Evolutionary conservation across 53 echinoderm and acorn worm genomes (phyloP).

Genomic region (Luidia sarsii): DNA sequence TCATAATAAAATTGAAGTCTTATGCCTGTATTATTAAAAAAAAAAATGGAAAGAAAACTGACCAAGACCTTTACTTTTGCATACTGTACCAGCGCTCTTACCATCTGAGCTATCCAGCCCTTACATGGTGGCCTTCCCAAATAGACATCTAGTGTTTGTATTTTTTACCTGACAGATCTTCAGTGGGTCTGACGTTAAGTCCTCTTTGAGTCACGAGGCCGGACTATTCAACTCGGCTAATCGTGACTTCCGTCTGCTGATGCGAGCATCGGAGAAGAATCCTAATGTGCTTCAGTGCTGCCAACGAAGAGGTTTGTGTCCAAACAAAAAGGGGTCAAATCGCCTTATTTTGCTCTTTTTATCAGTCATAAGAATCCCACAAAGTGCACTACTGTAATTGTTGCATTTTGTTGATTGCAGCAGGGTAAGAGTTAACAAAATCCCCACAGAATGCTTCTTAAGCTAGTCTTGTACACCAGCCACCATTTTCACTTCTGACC

Average conservation of each 20-base stretch:
- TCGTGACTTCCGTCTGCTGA: conserved; percentile 89
- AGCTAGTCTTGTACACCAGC: neutral
- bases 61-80: too few relatives aligned
- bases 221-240: conserved; percentile 84
- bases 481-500: neutral
- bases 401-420: neutral
- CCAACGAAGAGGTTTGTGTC: conserved; percentile 83
- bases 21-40: neutral
- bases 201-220: conserved; percentile 85
- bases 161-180: conserved; percentile 62
- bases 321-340: too few relatives aligned
- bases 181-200: conserved; percentile 86
- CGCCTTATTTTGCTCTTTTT: too few relatives aligned
- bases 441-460: neutral
- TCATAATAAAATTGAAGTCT: too few relatives aligned
- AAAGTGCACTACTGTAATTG: too few relatives aligned
- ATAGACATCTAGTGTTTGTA: neutral
- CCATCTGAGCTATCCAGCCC: too few relatives aligned
- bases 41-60: neutral
- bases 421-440: too few relatives aligned
- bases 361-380: too few relatives aligned
- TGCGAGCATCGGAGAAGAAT: conserved; percentile 95
- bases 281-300: conserved; percentile 99
- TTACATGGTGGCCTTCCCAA: too few relatives aligned
- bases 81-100: too few relatives aligned